Evolutionary conservation across 2,888 invertebrate genomes (phyloP).

Genomic region (Minunthozetes semirufus): DNA sequence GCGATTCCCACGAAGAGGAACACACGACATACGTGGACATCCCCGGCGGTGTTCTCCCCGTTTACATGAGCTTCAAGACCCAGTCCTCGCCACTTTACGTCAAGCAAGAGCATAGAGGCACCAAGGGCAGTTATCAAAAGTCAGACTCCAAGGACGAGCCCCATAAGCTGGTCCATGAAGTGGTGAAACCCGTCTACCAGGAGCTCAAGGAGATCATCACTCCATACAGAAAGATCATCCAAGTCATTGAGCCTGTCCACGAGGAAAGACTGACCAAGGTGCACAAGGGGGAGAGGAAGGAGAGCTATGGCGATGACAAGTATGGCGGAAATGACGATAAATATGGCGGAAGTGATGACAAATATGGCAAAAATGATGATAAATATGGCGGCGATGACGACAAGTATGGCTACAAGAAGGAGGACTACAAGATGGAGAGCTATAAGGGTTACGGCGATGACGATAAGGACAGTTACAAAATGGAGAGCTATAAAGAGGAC

Average conservation of each 20-base stretch:
- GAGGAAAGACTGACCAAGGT: neutral
- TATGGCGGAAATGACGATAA: neutral
- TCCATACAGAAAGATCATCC: neutral
- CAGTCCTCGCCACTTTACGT: slow-evolving; percentile 29
- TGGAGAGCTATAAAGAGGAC: too few relatives aligned
- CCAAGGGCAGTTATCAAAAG: slow-evolving; percentile 23
- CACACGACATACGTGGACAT: slow-evolving; percentile 23
- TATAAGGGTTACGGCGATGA: too few relatives aligned
- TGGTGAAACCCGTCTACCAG: neutral
- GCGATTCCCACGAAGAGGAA: neutral
- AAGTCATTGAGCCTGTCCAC: neutral
- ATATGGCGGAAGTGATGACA: neutral
- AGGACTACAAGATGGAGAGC: too few relatives aligned
- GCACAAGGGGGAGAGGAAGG: neutral
- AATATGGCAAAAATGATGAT: neutral
- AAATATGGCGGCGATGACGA: too few relatives aligned
- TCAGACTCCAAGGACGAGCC: slow-evolving; percentile 28
- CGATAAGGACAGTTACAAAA: too few relatives aligned
- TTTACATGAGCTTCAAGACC: slow-evolving; percentile 31
- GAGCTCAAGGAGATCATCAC: neutral
- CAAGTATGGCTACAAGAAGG: too few relatives aligned
- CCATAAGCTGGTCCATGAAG: slow-evolving; percentile 31
- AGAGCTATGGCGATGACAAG: neutral
- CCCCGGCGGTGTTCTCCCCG: slow-evolving; percentile 18
- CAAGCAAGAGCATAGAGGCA: slow-evolving; percentile 31